phyloP scores from a whole-genome alignment of 2,888 invertebrate species.

The Chalcosyrphus nemorum region DNA sequence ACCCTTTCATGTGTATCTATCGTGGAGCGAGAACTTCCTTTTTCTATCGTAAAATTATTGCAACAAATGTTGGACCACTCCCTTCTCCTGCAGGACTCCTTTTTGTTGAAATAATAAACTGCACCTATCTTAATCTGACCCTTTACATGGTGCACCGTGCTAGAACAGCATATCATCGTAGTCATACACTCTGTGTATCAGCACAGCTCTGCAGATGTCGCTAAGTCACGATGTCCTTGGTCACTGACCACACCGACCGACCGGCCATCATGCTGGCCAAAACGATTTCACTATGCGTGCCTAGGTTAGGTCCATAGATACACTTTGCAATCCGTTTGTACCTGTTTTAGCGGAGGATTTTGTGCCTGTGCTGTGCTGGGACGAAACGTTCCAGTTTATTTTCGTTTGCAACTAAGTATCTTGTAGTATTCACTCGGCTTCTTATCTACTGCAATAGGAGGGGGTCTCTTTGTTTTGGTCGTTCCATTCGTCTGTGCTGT shows the following conservation, averaged over 20 bases:
- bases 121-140: conserved; percentile 71
- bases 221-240: conserved; percentile 73
- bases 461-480: conserved; percentile 51
- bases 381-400: conserved; percentile 57
- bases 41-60: conserved; percentile 44
- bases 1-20: conserved; percentile 50
- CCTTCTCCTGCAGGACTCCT: conserved; percentile 26
- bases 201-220: conserved; percentile 62
- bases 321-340: conserved; percentile 28
- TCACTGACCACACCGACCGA: conserved; percentile 64
- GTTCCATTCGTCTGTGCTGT: conserved; percentile 13
- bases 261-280: conserved; percentile 14
- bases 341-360: conserved; percentile 44
- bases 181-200: not conserved
- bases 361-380: not conserved
- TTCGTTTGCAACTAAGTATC: conserved; percentile 52
- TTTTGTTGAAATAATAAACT: conserved; percentile 38
- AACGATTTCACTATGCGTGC: conserved; percentile 24
- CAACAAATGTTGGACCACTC: conserved; percentile 46
- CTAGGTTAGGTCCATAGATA: conserved; percentile 21
- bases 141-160: conserved; percentile 18
- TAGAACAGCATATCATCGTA: conserved; percentile 3
- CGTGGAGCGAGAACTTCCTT: not conserved
- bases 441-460: conserved; percentile 40
- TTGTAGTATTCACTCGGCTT: conserved; percentile 53